These are phyloP conservation scores for Bagarius yarrelli DNA, from an alignment of 2,113 vertebrate genomes.

Conservation along the genomic window DNA sequence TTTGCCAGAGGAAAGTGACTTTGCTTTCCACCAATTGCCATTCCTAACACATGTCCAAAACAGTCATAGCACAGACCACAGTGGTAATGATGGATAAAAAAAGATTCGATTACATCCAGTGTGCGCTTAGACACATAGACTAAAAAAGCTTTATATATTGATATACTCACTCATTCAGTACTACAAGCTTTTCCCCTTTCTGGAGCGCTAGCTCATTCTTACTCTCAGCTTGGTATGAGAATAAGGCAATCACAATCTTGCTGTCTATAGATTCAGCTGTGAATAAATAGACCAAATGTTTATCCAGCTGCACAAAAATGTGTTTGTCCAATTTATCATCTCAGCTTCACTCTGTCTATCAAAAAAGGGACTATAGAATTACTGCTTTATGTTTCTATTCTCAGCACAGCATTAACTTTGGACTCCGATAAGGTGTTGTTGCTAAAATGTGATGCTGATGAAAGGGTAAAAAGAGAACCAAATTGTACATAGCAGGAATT, in stretches of 20 bases:
- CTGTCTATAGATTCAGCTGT: background rate
- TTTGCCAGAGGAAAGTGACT: conserved; percentile 32
- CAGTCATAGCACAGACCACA: background rate
- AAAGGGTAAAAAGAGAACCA: background rate
- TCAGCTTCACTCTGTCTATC: background rate
- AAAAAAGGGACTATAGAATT: background rate
- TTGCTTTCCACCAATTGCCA: conserved; percentile 37
- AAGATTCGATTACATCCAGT: background rate
- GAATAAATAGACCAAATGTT: background rate
- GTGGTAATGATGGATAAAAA: background rate
- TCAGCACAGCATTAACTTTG: background rate
- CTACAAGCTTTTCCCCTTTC: conserved; percentile 39
- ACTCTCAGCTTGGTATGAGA: conserved; percentile 18
- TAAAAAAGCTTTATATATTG: background rate
- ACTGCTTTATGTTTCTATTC: background rate
- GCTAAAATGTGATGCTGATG: background rate
- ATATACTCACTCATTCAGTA: conserved; percentile 40
- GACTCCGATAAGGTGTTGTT: background rate
- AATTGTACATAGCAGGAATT: background rate
- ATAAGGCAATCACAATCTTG: conserved; percentile 19
- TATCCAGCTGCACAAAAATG: background rate
- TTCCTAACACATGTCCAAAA: conserved; percentile 18
- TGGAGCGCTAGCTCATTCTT: conserved; percentile 20
- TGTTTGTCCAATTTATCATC: background rate
- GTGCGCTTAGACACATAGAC: background rate